Base-by-base conservation (phyloP, 2,888 invertebrate species). In the Plagodis pulveraria region DNA sequence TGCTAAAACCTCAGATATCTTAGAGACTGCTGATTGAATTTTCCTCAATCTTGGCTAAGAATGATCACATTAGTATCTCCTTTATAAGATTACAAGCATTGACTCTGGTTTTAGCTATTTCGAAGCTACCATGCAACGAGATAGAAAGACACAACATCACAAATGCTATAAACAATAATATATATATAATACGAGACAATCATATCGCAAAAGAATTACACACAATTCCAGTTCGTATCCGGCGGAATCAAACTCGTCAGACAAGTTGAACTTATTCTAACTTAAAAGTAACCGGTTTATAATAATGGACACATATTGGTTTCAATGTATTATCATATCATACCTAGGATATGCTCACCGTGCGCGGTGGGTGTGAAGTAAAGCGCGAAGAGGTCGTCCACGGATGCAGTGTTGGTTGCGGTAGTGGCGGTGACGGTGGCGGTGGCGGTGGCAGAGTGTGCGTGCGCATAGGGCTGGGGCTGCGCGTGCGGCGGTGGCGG, bases 351-450 rank as follows among this genome's bases (percentile, higher is more conserved):
- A 71, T 74, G 86, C 92, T 93, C 85, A 94, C 94, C 94, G 87
- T 94, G 94, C 80, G 89, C 72, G 66, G 94, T 93, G 80, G 95
- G 94, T 73, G 95, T 94, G 81, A 96, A 95, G 94, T 96, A 96
- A 71, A 96, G 93, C 70, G 96, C 95, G 82, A 96, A 95, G 80
- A 96, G 89, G 83, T 96, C 96, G 90, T 96, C 96, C 83, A 95
- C 96, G 80, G 95, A 95, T 74, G 95, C 89, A 72, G 87, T 91
- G 89, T 91, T 72, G 36, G 50, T 50, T 44, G 85, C 89, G 67
- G 74, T 12, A 6, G 38, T 38, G 38, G 9, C 66, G 82, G 84
- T 68, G 84, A 84, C 59, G 84, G 91, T 68, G 83, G 90, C 84
- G 72, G 84, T 56, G 84, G 84, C 66, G 81, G 68, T 70, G 70